phyloP scores from a whole-genome alignment of 92 coral and sea anemone genomes.

The Palythoa grandiflora region DNA sequence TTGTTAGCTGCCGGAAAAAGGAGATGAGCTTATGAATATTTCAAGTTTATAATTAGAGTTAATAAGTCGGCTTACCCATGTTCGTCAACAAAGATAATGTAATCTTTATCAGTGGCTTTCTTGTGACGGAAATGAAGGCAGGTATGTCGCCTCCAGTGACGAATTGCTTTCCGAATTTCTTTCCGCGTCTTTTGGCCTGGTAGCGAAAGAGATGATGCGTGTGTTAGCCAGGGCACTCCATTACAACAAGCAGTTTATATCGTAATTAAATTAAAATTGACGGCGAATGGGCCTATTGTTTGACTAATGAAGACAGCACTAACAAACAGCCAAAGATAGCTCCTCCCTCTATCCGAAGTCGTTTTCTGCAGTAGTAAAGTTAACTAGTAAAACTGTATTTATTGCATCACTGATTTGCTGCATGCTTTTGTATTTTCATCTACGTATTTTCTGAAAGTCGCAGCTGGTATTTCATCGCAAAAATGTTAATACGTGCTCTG shows the following conservation, averaged over 20 bases:
- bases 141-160: constrained; percentile 93
- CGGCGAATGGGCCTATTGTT: constrained; percentile 76
- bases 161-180: constrained; percentile 87
- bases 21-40: constrained; percentile 46
- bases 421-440: neutral
- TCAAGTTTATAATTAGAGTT: constrained; percentile 36
- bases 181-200: constrained; percentile 75
- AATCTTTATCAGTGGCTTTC: constrained; percentile 83
- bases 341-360: constrained; percentile 78
- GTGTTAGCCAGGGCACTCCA: constrained; percentile 47
- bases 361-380: constrained; percentile 54
- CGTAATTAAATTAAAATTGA: constrained; percentile 85
- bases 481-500: neutral
- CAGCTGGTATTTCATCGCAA: neutral
- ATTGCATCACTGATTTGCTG: neutral
- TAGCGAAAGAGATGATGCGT: constrained; percentile 30
- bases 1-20: constrained; percentile 47
- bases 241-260: constrained; percentile 67
- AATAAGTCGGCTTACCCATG: constrained; percentile 83
- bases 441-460: neutral
- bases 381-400: constrained; percentile 16
- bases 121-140: constrained; percentile 95
- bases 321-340: constrained; percentile 60
- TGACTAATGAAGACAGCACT: constrained; percentile 69
- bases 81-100: constrained; percentile 91